phyloP scores from a whole-genome alignment of 53 echinoderm and acorn worm species.

The Holothuria leucospilota region DNA sequence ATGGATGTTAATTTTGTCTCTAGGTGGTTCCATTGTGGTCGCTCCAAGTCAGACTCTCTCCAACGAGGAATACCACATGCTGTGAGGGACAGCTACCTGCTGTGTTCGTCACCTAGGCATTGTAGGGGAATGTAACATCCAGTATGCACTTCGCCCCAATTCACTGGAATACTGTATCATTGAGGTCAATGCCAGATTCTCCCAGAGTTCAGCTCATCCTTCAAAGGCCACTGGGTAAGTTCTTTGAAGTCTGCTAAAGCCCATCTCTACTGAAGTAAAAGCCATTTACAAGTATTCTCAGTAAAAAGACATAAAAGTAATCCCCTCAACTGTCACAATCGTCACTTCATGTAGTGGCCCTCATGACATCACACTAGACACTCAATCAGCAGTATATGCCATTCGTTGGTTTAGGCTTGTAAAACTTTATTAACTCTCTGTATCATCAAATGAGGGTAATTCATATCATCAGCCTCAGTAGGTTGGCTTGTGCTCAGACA shows the following conservation, averaged over 20 bases:
- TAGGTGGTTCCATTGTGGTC: conserved; percentile 98
- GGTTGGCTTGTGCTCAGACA: too few species aligned
- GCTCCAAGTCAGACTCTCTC: conserved; percentile 96
- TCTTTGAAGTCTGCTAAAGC: neutral
- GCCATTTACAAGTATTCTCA: too few species aligned
- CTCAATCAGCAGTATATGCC: too few species aligned
- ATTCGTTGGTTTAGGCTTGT: too few species aligned
- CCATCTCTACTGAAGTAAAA: neutral
- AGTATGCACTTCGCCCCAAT: conserved; percentile 91
- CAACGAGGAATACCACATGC: conserved; percentile 97
- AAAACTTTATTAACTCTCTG: too few species aligned
- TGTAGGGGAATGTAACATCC: conserved; percentile 96
- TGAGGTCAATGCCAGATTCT: too few species aligned
- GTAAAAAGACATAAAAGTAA: too few species aligned
- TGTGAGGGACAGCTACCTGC: conserved; percentile 92
- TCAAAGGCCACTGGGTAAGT: conserved; percentile 97
- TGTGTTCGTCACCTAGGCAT: conserved; percentile 95
- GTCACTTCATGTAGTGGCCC: too few species aligned
- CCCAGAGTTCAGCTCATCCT: conserved; percentile 91
- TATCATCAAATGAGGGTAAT: too few species aligned
- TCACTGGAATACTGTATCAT: conserved; percentile 98
- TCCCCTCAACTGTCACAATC: too few species aligned
- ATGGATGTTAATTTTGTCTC: neutral
- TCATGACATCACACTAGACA: too few species aligned
- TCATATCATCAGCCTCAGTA: too few species aligned